A percentile compares a stretch with the other conserved stretches of the same genome.
phyloP scores from a whole-genome alignment of 2,888 invertebrate species.

The Diarsia rubi region DNA sequence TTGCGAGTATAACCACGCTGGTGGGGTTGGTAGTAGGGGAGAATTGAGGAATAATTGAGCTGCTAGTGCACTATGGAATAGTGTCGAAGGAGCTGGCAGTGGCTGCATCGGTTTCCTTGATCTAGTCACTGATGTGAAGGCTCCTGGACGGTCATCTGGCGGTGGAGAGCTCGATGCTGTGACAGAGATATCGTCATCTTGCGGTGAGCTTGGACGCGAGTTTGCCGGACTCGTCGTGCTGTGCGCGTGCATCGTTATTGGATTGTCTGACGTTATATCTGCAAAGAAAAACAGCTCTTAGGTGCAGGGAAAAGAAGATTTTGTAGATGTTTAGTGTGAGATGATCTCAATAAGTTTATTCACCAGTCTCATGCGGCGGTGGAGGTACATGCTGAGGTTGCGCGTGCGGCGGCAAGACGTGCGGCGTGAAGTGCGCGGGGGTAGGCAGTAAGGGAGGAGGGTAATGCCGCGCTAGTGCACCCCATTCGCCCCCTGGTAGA shows the following conservation, averaged over 20 bases:
- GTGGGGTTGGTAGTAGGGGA: slow-evolving; percentile 94
- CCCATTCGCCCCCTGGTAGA: slow-evolving; percentile 92
- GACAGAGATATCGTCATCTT: slow-evolving; percentile 92
- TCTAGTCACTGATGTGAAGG: slow-evolving; percentile 89
- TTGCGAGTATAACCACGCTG: slow-evolving; percentile 95
- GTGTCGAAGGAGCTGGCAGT: slow-evolving; percentile 86
- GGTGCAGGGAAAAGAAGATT: not conserved
- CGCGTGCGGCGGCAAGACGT: slow-evolving; percentile 89
- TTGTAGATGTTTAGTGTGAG: not conserved
- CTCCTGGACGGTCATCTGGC: slow-evolving; percentile 89
- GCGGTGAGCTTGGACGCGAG: slow-evolving; percentile 91
- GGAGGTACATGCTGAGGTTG: slow-evolving; percentile 85
- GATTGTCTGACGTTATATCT: slow-evolving; percentile 86
- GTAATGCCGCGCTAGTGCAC: slow-evolving; percentile 92
- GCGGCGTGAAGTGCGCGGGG: slow-evolving; percentile 91
- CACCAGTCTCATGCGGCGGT: slow-evolving; percentile 90
- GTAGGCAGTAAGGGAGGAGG: slow-evolving; percentile 88
- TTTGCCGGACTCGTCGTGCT: slow-evolving; percentile 94
- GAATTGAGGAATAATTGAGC: slow-evolving; percentile 94
- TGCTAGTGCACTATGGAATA: slow-evolving; percentile 90
- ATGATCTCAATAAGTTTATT: not conserved
- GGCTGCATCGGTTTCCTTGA: slow-evolving; percentile 87
- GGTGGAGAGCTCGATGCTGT: slow-evolving; percentile 91
- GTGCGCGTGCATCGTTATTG: slow-evolving; percentile 91
- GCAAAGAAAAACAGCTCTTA: slow-evolving; percentile 49